Evolutionary conservation across 37 sponge, comb jelly and placozoan species (phyloP).

Genomic region (Petrosia ficiformis): DNA sequence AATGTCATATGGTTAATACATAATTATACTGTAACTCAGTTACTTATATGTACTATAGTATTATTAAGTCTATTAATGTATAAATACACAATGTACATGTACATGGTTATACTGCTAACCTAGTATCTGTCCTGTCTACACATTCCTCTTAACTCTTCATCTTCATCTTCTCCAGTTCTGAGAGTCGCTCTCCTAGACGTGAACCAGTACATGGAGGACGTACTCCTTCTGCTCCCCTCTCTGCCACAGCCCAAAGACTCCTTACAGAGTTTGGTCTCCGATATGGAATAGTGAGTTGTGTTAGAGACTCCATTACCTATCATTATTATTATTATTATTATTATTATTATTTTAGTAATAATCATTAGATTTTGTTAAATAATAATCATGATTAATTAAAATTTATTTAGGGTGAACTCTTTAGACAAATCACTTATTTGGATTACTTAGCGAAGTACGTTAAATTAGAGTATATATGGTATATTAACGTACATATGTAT

Average conservation of each 20-base stretch:
- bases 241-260: conserved; percentile 59
- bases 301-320: not conserved
- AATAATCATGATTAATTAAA: not conserved
- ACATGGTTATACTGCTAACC: not conserved
- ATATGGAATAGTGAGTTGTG: conserved; percentile 78
- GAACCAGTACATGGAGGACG: conserved; percentile 51
- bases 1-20: too few species aligned
- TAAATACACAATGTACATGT: too few species aligned
- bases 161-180: conserved; percentile 13
- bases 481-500: too few species aligned
- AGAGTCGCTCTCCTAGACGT: conserved; percentile 39
- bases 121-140: too few species aligned
- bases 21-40: not conserved
- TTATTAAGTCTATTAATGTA: not conserved
- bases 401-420: conserved; percentile 82
- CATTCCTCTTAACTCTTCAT: not conserved
- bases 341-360: not conserved
- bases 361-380: not conserved
- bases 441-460: conserved; percentile 67
- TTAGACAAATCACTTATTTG: conserved; percentile 55
- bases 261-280: conserved; percentile 73
- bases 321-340: not conserved
- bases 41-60: not conserved
- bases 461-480: too few species aligned
- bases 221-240: conserved; percentile 59